Percentiles rank a stretch among this genome's conserved stretches.
Evolutionary conservation across 2,888 invertebrate species (phyloP).

Genomic region (Cyclophora punctaria): DNA sequence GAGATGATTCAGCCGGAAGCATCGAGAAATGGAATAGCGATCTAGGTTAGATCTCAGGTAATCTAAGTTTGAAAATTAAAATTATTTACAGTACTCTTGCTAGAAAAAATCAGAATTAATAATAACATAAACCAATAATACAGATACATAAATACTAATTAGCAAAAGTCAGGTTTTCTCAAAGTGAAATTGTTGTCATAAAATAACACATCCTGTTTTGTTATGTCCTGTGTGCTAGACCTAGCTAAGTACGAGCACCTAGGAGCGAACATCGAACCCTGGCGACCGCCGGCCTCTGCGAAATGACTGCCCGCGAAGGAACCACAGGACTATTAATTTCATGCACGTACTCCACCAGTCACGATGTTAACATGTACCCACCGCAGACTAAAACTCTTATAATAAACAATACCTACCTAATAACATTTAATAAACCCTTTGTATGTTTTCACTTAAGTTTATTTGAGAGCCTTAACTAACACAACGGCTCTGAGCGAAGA

Average conservation of each 20-base stretch:
- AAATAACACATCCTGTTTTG: not conserved
- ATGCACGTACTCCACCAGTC: constrained; percentile 14
- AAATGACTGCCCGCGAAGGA: constrained; percentile 35
- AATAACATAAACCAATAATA: too few relatives aligned
- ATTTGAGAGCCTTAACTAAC: not conserved
- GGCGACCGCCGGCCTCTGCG: constrained; percentile 57
- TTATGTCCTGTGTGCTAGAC: constrained; percentile 2
- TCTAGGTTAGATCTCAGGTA: not conserved
- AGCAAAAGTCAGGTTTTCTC: too few relatives aligned
- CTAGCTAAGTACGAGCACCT: not conserved
- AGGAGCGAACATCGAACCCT: constrained; percentile 26
- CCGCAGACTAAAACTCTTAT: too few relatives aligned
- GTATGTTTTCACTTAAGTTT: too few relatives aligned
- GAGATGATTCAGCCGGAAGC: constrained; percentile 1
- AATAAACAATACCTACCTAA: too few relatives aligned
- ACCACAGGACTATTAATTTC: constrained; percentile 15
- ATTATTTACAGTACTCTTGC: not conserved
- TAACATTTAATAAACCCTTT: too few relatives aligned
- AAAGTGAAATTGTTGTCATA: too few relatives aligned
- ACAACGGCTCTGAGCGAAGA: constrained; percentile 3
- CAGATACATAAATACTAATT: too few relatives aligned
- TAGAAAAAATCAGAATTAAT: constrained; percentile 3
- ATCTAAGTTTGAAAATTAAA: too few relatives aligned
- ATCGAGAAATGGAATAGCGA: not conserved
- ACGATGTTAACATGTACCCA: constrained; percentile 5